A percentile compares a stretch with the other conserved stretches of the same genome.
phyloP scores from a whole-genome alignment of 2,113 vertebrate genomes.

The Phycodurus eques region DNA sequence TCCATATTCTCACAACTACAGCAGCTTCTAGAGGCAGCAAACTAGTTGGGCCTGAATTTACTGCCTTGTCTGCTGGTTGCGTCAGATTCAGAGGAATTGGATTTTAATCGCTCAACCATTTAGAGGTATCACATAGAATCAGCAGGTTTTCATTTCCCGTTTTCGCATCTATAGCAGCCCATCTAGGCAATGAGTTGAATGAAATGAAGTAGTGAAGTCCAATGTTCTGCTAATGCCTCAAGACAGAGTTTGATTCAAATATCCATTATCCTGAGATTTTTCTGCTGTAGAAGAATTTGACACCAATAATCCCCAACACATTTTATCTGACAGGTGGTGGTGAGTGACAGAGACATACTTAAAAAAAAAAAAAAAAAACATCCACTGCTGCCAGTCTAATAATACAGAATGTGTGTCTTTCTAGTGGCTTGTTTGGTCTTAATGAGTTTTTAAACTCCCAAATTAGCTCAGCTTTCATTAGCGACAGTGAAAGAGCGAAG shows the following conservation, averaged over 20 bases:
- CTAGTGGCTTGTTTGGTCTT: background rate
- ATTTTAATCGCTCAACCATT: background rate
- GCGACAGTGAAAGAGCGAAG: background rate
- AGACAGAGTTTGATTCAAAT: background rate
- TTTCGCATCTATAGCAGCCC: background rate
- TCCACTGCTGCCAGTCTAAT: background rate
- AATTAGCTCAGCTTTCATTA: background rate
- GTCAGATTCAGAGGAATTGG: background rate
- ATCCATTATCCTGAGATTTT: background rate
- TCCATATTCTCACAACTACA: too few relatives aligned
- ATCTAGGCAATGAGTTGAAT: background rate
- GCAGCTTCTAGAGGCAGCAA: too few relatives aligned
- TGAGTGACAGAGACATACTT: background rate
- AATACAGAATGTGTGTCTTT: slow-evolving; percentile 3
- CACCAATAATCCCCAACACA: background rate
- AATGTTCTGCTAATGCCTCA: background rate
- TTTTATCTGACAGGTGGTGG: background rate
- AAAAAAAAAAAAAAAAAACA: background rate
- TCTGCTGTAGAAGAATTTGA: background rate
- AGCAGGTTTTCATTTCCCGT: background rate
- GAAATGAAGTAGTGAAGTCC: background rate
- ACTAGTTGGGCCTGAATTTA: background rate
- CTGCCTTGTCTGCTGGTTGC: background rate
- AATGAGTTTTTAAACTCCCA: slow-evolving; percentile 5
- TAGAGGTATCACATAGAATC: background rate